Conservation (phyloP, 2,113 vertebrate genomes). For the Etheostoma spectabile region DNA sequence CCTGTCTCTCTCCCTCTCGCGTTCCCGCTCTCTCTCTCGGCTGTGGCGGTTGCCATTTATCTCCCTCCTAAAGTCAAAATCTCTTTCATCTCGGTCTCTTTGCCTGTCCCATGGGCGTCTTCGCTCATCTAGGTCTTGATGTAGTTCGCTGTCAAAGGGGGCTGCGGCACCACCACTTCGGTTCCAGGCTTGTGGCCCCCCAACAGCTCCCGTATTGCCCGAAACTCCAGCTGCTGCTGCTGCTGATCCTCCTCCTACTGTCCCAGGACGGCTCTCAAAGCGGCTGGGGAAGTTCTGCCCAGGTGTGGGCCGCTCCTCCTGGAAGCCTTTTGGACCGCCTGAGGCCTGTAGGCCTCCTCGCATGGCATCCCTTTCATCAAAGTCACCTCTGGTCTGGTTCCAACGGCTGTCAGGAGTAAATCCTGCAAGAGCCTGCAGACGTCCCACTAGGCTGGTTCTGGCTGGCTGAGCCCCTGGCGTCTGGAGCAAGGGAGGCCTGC, state of each 20-base stretch:
- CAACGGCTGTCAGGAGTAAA: slow-evolving; percentile 95
- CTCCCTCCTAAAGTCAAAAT: slow-evolving; percentile 96
- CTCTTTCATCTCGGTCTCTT: slow-evolving; percentile 94
- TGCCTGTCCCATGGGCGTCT: slow-evolving; percentile 97
- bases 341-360: slow-evolving; percentile 83
- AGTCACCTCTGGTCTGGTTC: slow-evolving; percentile 93
- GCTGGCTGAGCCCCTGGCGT: slow-evolving; percentile 73
- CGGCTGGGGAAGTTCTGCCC: slow-evolving; percentile 88
- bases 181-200: slow-evolving; percentile 86
- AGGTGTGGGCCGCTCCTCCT: slow-evolving; percentile 89
- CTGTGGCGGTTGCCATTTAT: slow-evolving; percentile 93
- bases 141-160: slow-evolving; percentile 89
- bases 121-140: slow-evolving; percentile 97
- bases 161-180: slow-evolving; percentile 76
- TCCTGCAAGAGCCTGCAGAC: slow-evolving; percentile 87
- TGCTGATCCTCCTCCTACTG: slow-evolving; percentile 44
- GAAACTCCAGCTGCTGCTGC: slow-evolving; percentile 76
- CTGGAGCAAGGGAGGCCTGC: slow-evolving; percentile 78
- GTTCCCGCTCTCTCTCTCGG: slow-evolving; percentile 86
- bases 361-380: slow-evolving; percentile 91
- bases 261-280: slow-evolving; percentile 90
- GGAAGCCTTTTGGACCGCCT: slow-evolving; percentile 89
- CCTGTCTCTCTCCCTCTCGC: slow-evolving; percentile 66
- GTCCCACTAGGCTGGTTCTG: slow-evolving; percentile 76
- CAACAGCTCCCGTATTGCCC: slow-evolving; percentile 47